Evolutionary conservation across 2,797 vertebrate species (phyloP).

Genomic region (Columba guinea): DNA sequence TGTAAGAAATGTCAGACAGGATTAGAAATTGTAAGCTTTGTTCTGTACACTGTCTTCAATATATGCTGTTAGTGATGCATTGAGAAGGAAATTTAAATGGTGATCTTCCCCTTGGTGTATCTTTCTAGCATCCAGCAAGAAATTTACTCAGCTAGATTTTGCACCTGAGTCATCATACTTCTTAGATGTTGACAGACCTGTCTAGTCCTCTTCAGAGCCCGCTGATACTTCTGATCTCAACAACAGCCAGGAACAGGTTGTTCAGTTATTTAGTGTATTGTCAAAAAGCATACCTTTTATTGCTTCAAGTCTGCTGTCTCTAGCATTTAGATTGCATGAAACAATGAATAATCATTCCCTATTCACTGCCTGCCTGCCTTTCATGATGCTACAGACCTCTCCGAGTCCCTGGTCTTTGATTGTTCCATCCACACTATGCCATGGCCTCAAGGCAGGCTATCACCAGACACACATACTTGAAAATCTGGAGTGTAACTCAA

Average conservation of each 20-base stretch:
- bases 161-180: neutral
- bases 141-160: neutral
- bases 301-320: neutral
- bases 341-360: neutral
- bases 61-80: neutral
- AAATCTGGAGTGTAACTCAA: neutral
- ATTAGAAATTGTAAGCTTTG: neutral
- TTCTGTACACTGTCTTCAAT: neutral
- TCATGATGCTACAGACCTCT: neutral
- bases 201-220: neutral
- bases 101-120: neutral
- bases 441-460: neutral
- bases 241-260: neutral
- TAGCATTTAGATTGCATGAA: neutral
- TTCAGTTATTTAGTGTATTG: neutral
- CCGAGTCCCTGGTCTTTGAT: neutral
- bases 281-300: slow-evolving; percentile 27
- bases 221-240: slow-evolving; percentile 5
- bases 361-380: neutral
- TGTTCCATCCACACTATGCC: neutral
- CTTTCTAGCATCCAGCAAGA: neutral
- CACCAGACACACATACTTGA: neutral
- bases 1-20: neutral
- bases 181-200: neutral
- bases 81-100: neutral